Evolutionary conservation across 2,113 vertebrate genomes (phyloP).

Genomic region (Monarcha castaneiventris): DNA sequence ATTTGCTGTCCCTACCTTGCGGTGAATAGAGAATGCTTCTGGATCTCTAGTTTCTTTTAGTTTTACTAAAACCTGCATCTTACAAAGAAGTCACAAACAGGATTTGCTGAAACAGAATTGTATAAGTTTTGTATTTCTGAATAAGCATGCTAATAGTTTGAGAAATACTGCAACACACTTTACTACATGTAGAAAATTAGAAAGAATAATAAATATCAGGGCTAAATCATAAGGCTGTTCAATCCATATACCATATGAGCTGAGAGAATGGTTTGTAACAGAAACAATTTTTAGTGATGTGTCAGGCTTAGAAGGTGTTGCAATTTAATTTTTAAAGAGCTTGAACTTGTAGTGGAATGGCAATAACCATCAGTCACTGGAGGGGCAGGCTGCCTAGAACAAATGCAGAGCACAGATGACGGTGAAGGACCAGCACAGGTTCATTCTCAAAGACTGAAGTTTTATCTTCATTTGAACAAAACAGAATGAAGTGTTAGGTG

Average conservation of each 20-base stretch:
- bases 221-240: background rate
- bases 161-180: background rate
- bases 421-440: fast-evolving
- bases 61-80: background rate
- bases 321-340: background rate
- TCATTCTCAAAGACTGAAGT: background rate
- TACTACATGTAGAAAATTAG: background rate
- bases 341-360: background rate
- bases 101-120: background rate
- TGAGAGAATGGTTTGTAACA: background rate
- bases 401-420: background rate
- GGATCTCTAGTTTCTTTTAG: background rate
- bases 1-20: background rate
- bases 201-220: background rate
- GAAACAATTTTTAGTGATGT: background rate
- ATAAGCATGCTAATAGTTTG: background rate
- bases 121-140: background rate
- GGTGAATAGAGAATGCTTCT: background rate
- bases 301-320: background rate
- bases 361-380: background rate
- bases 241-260: fast-evolving
- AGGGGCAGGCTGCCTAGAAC: background rate
- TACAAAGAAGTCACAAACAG: background rate
- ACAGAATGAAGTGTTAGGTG: background rate
- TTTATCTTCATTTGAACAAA: background rate